phyloP scores from a whole-genome alignment of 2,797 vertebrate genomes.

The Eleutherodactylus coqui region DNA sequence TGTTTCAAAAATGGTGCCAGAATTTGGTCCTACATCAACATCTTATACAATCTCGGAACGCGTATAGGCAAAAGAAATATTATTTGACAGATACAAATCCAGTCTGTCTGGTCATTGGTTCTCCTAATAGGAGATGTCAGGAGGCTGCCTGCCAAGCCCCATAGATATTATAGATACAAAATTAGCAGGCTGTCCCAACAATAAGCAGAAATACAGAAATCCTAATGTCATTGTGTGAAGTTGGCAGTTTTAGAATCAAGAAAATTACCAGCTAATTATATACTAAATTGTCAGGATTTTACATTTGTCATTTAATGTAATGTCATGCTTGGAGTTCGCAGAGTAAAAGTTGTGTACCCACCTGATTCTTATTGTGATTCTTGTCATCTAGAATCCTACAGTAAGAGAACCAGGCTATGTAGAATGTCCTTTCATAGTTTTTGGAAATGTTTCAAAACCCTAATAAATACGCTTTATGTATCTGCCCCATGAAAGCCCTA shows the following conservation, averaged over 20 bases:
- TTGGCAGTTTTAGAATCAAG: neutral
- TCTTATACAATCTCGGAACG: too few relatives aligned
- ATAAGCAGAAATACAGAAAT: neutral
- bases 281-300: neutral
- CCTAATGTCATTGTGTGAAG: neutral
- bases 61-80: too few relatives aligned
- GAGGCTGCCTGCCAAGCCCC: too few relatives aligned
- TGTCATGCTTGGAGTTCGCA: neutral
- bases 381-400: neutral
- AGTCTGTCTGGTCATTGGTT: too few relatives aligned
- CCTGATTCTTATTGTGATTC: constrained; percentile 4
- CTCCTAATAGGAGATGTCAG: too few relatives aligned
- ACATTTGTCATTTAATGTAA: constrained; percentile 12
- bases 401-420: neutral
- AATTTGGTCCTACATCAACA: too few relatives aligned
- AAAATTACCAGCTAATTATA: neutral
- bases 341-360: neutral
- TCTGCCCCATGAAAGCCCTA: constrained; percentile 1
- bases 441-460: constrained; percentile 33
- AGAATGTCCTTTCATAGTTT: neutral
- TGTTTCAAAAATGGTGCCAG: too few relatives aligned
- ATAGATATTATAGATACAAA: too few relatives aligned
- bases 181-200: too few relatives aligned
- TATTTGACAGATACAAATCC: too few relatives aligned
- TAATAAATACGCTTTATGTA: constrained; percentile 10